phyloP scores from a whole-genome alignment of 1,140 invertebrate species.

The Eubasilissa regina region DNA sequence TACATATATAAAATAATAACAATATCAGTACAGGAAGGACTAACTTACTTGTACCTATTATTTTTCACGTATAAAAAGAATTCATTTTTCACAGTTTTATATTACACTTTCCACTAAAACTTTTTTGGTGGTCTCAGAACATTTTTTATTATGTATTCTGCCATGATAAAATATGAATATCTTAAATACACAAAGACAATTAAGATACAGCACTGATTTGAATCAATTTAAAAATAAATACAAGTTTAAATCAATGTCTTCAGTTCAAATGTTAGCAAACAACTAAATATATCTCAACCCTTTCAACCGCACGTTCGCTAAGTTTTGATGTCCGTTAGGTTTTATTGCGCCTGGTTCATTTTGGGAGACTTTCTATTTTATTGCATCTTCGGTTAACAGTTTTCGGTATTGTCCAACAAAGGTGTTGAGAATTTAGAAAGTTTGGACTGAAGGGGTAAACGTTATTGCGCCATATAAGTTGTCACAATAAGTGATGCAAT shows the following conservation, averaged over 20 bases:
- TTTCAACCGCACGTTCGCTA: background rate
- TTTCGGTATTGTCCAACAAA: background rate
- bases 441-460: background rate
- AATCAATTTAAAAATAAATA: background rate
- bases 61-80: background rate
- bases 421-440: constrained; percentile 9
- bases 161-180: constrained; percentile 1
- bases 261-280: background rate
- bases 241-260: background rate
- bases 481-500: background rate
- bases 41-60: background rate
- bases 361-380: constrained; percentile 25
- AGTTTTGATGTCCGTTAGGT: constrained; percentile 3
- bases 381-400: background rate
- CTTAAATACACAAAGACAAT: no score
- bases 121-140: constrained; percentile 19
- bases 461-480: background rate
- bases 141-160: constrained; percentile 25
- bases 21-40: background rate
- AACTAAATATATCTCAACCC: constrained; percentile 17
- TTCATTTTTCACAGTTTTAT: background rate
- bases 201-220: no score
- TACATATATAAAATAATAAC: background rate
- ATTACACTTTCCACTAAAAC: background rate
- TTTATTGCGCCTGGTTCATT: constrained; percentile 24